phyloP scores from a whole-genome alignment of 2,888 invertebrate genomes.

The Monochamus alternatus region DNA sequence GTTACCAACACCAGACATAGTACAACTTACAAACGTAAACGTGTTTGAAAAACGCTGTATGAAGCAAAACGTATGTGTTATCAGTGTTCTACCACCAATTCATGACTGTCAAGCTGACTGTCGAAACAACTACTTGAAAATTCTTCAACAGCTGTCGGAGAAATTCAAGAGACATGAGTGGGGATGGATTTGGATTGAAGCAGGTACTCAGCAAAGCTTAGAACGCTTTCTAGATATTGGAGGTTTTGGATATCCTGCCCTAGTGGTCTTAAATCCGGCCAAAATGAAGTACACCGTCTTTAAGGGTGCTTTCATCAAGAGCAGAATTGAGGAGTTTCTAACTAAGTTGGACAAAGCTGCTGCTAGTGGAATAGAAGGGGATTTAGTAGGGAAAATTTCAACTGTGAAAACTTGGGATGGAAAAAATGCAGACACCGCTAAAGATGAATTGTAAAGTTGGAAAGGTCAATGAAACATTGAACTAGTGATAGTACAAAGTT shows the following conservation, averaged over 20 bases:
- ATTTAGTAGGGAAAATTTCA: not conserved
- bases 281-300: conserved; percentile 81
- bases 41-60: conserved; percentile 77
- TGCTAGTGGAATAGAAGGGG: conserved; percentile 3
- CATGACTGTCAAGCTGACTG: conserved; percentile 94
- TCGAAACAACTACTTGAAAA: conserved; percentile 85
- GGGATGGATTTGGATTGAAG: conserved; percentile 97
- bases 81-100: conserved; percentile 92
- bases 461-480: not conserved
- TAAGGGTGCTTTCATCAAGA: conserved; percentile 37
- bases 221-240: conserved; percentile 93
- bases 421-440: not conserved
- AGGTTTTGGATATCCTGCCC: conserved; percentile 91
- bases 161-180: conserved; percentile 93
- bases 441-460: conserved; percentile 14
- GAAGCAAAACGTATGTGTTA: conserved; percentile 89
- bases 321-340: conserved; percentile 46
- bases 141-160: conserved; percentile 82
- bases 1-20: conserved; percentile 71
- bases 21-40: conserved; percentile 84
- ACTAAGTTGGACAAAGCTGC: conserved; percentile 82
- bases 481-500: no score
- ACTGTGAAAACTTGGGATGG: conserved; percentile 9
- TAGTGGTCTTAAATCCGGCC: conserved; percentile 94
- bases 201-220: conserved; percentile 83